Conservation (phyloP, 1,140 invertebrate species). For the Leptinotarsa texana region DNA sequence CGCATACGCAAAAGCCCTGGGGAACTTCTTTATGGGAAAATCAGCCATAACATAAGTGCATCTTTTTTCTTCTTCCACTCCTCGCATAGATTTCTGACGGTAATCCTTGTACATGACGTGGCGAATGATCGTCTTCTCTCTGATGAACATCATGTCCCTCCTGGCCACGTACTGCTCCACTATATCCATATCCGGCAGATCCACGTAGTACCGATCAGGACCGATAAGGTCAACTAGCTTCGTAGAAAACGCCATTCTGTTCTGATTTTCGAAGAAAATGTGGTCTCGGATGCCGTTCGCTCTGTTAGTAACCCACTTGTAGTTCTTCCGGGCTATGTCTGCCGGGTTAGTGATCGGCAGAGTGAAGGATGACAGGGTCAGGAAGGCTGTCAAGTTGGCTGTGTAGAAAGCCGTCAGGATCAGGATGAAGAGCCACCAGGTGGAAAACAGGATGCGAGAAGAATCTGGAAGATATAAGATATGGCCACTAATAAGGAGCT, state of each 20-base stretch:
- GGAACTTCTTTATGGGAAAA: constrained; percentile 64
- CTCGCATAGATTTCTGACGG: constrained; percentile 62
- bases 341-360: constrained; percentile 71
- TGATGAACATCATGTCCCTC: constrained; percentile 66
- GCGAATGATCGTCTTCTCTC: constrained; percentile 67
- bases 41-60: constrained; percentile 75
- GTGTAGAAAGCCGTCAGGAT: constrained; percentile 90
- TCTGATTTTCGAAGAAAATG: constrained; percentile 10
- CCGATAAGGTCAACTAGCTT: constrained; percentile 15
- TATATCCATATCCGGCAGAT: constrained; percentile 39
- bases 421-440: constrained; percentile 90
- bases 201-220: constrained; percentile 19
- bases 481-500: no score
- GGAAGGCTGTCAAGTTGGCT: constrained; percentile 86
- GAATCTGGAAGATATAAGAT: constrained; percentile 66
- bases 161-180: constrained; percentile 52
- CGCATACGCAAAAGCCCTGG: constrained; percentile 72
- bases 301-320: constrained; percentile 69
- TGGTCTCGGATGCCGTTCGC: constrained; percentile 67
- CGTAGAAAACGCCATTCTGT: background rate
- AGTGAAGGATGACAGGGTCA: constrained; percentile 82
- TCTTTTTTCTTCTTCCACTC: constrained; percentile 63
- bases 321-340: constrained; percentile 69
- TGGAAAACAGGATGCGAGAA: constrained; percentile 79
- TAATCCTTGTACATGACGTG: constrained; percentile 72